Percentiles rank a stretch among this genome's conserved stretches.
phyloP scores from a whole-genome alignment of 2,888 invertebrate genomes.

The Lottia gigantea region DNA sequence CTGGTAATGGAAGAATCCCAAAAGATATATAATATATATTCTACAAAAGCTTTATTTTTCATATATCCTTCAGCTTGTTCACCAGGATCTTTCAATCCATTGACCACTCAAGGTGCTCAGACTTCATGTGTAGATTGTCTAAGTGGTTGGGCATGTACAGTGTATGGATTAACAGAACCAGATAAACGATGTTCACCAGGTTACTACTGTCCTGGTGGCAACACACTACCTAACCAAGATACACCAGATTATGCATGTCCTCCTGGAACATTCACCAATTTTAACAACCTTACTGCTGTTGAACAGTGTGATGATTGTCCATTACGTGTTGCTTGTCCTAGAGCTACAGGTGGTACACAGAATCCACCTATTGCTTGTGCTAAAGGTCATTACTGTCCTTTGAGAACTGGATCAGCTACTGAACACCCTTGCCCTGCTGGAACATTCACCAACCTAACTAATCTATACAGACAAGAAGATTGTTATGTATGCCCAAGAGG shows the following conservation, averaged over 20 bases:
- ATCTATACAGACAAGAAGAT: slow-evolving; percentile 52
- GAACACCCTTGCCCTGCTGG: slow-evolving; percentile 64
- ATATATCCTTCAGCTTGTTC: slow-evolving; percentile 38
- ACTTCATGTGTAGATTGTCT: slow-evolving; percentile 52
- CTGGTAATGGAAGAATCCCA: too few relatives aligned
- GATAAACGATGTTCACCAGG: slow-evolving; percentile 61
- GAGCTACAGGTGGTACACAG: slow-evolving; percentile 62
- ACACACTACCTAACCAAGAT: slow-evolving; percentile 51
- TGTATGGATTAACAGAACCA: slow-evolving; percentile 50
- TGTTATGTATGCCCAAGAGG: slow-evolving; percentile 59
- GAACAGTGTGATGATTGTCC: slow-evolving; percentile 60
- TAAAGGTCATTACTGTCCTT: slow-evolving; percentile 61
- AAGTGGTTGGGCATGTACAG: slow-evolving; percentile 59
- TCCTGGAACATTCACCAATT: slow-evolving; percentile 60
- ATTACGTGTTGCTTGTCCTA: slow-evolving; percentile 50
- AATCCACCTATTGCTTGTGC: slow-evolving; percentile 61
- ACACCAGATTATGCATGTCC: slow-evolving; percentile 59
- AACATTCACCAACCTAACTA: slow-evolving; percentile 60
- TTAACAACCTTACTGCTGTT: slow-evolving; percentile 56
- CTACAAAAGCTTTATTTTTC: too few relatives aligned
- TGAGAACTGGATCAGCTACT: slow-evolving; percentile 50
- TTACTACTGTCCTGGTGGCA: slow-evolving; percentile 64
- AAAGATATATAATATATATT: too few relatives aligned
- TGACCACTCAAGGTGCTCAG: slow-evolving; percentile 34
- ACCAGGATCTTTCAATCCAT: slow-evolving; percentile 59